Base-by-base conservation (phyloP, 2,888 invertebrate species). In the Phengaris alcon region DNA sequence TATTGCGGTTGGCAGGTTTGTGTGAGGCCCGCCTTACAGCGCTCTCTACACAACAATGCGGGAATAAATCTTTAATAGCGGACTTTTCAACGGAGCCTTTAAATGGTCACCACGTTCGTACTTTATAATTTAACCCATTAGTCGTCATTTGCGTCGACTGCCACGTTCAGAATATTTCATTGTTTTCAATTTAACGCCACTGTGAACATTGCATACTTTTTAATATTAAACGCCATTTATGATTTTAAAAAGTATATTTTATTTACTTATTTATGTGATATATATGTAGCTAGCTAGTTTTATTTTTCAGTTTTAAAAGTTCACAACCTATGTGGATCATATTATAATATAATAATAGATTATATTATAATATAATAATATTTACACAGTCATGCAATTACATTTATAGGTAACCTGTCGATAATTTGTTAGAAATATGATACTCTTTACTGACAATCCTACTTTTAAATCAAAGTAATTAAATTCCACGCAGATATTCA, bases 101-200 rank as follows among this genome's bases (percentile, higher is more conserved):
- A 70, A 57, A 75, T 51, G 55, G 69, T 75, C 57, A 70, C 70
- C 68, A 75, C 75, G 75, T 69, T 70, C 69, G 70, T 75, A 70
- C 75, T 57, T 55, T 48, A 69, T 75, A 75, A 57, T 76, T 73
- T 74, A 55, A 74, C 48, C 73, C 76, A 76, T 76, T 74, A 68
- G 73, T 74, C 76, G 76, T 74, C 76, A 68, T 76, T 76, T 76
- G 73, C 76, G 76, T 68, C 51, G 68, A 73, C 73, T 46, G 73
- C 68, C 68, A 68, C 68, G 74, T 44, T 74, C 73, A 68, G 73
- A 76, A 76, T 57, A 74, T 74, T 69, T 73, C 68, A 76, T 76
- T 76, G 76, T 76, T 73, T 35, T 73, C 68, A 76, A 68, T 74
- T 74, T 74, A 74, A 76, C 55, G 48, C 68, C 52, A 68, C 73